phyloP scores from a whole-genome alignment of 2,797 vertebrate genomes.

The Fistularia commersonii region DNA sequence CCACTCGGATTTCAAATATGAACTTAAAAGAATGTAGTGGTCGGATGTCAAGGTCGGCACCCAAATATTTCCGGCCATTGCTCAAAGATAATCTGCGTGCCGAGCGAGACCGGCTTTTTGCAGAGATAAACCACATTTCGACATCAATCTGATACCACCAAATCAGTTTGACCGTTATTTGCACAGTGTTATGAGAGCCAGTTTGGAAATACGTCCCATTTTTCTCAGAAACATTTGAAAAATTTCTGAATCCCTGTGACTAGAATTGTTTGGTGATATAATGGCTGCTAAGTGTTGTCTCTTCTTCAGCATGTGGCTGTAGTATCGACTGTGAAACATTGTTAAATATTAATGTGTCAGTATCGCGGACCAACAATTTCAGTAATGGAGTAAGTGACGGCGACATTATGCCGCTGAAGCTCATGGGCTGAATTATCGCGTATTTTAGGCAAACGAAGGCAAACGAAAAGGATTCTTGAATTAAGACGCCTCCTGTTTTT shows the following conservation, averaged over 20 bases:
- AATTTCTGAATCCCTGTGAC: no score
- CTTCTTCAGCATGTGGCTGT: neutral
- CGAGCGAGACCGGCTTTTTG: no score
- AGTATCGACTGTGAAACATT: slow-evolving; percentile 6
- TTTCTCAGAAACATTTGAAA: no score
- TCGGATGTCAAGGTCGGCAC: neutral
- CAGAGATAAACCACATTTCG: no score
- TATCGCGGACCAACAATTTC: slow-evolving; percentile 3
- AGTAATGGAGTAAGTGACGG: slow-evolving; percentile 9
- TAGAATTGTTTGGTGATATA: no score
- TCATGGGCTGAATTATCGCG: slow-evolving; percentile 9
- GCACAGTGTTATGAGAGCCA: no score
- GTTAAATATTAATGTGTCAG: slow-evolving; percentile 19
- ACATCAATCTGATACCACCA: no score
- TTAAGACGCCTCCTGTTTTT: slow-evolving; percentile 22
- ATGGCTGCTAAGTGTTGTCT: no score
- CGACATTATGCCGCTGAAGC: slow-evolving; percentile 10
- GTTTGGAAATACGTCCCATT: no score
- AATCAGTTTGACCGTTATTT: no score
- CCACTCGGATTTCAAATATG: neutral
- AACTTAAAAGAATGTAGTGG: neutral
- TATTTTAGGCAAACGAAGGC: slow-evolving; percentile 19
- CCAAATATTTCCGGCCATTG: neutral
- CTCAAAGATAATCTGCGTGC: no score
- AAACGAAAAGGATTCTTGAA: slow-evolving; percentile 24